Evolutionary conservation across 2,888 invertebrate genomes (phyloP).

Genomic region (Pachymerium ferrugineum): DNA sequence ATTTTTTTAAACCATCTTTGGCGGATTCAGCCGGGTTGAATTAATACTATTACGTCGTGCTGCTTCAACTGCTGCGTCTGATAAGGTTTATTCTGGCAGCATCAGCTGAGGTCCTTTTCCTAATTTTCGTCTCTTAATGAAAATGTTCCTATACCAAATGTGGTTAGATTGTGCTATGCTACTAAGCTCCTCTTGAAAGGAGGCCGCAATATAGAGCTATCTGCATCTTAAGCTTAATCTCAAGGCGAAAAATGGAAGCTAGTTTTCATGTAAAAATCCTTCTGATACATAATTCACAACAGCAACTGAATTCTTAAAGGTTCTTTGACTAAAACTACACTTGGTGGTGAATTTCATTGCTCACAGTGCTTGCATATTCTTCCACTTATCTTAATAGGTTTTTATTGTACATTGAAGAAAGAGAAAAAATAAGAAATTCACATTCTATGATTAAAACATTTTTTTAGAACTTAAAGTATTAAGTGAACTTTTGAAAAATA

Average conservation of each 20-base stretch:
- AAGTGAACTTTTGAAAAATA: not conserved
- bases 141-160: not conserved
- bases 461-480: not conserved
- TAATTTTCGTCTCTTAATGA: not conserved
- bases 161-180: not conserved
- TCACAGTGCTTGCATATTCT: not conserved
- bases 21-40: not conserved
- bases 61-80: not conserved
- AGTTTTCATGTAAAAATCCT: not conserved
- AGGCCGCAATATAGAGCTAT: not conserved
- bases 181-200: not conserved
- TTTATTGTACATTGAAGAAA: not conserved
- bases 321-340: too few relatives aligned
- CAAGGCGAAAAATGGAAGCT: not conserved
- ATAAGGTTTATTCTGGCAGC: not conserved
- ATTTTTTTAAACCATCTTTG: not conserved
- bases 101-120: constrained; percentile 11
- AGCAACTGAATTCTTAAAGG: not conserved
- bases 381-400: not conserved
- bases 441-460: not conserved
- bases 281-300: not conserved
- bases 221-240: not conserved
- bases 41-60: not conserved
- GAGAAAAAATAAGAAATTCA: not conserved
- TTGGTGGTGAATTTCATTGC: constrained; percentile 13